Evolutionary conservation across 2,888 invertebrate species (phyloP), one percentile per base, ranked within the genome.

Genomic region (Sylvicola fuscatus): DNA sequence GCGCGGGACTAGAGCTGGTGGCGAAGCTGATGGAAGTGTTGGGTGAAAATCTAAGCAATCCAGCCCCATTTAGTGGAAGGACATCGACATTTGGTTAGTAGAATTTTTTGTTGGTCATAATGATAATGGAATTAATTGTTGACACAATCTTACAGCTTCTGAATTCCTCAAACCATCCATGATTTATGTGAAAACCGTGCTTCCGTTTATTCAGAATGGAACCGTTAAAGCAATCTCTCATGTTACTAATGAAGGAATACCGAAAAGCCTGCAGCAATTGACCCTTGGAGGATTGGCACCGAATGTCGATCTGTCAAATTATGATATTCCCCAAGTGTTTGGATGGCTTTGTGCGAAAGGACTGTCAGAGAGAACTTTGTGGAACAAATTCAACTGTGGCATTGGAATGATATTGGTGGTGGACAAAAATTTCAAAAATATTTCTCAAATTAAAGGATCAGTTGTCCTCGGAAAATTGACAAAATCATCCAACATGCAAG

Each of bases 321-420:
- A 86, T 65, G 62, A 61, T 14, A 72, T 84, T 41, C 75, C 75
- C 8, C 68, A 77, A 6, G 72, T 95, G 12, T 93, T 89, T 56
- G 73, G 80, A 14, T 97, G 93, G 93, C 59, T 97, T 30, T 78
- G 82, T 7, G 70, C 72, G 29, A 45, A 5, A 3, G 66, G 70
- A 33, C 70, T 95, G 1, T 70, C 68, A 3, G 72, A 79, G 47
- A 57, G 63, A 38, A 86, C 92, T 52, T 74, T 98, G 77, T 62
- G 87, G 11, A 66, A 78, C 33, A 89, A 90, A 0, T 90, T 95
- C 57, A 98, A 98, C 61, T 95, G 93, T 58, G 97, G 97, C 1
- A 66, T 97, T 30, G 97, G 97, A 1, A 78, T 82, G 58, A 66
- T 87, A 14, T 55, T 89, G 33, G 67, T 97, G 28, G 77, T 81